Evolutionary conservation across 2,888 invertebrate species (phyloP), one percentile per base, ranked within the genome.

Genomic region (Apeira syringaria): DNA sequence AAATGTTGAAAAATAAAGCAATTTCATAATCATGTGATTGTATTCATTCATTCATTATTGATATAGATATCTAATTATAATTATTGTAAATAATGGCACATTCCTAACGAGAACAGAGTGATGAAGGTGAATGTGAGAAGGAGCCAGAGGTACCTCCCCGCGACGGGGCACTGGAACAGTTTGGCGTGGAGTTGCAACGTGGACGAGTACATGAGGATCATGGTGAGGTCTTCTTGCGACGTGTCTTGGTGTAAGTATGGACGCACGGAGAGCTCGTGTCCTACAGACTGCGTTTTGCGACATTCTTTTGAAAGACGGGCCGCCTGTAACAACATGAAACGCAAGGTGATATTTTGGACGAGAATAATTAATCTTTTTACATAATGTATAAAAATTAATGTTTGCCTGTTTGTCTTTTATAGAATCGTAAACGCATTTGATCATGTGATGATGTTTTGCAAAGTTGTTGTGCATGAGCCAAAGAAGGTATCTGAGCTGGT

Each of bases 161-260:
- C 93, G 43, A 96, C 92, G 5, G 96, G 95, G 64, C 94, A 92
- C 66, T 92, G 91, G 72, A 94, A 95, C 1, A 96, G 85, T 70
- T 93, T 93, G 1, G 96, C 96, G 47, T 92, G 92, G 74, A 96
- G 92, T 60, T 92, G 92, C 34, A 96, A 82, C 27, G 94, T 94
- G 1, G 95, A 94, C 0, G 95, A 93, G 73, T 94, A 96, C 53
- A 96, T 82, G 15, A 96, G 89, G 45, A 96, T 92, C 0, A 95
- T 93, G 62, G 94, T 93, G 57, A 96, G 91, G 81, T 96, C 95
- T 56, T 93, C 92, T 34, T 92, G 92, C 0, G 95, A 91, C 5
- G 95, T 94, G 61, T 94, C 93, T 72, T 95, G 95, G 80, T 96
- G 95, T 1, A 95, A 93, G 70, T 95, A 96, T 0, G 96, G 96